phyloP scores from a whole-genome alignment of 2,797 vertebrate genomes.

The Okamejei kenojei region DNA sequence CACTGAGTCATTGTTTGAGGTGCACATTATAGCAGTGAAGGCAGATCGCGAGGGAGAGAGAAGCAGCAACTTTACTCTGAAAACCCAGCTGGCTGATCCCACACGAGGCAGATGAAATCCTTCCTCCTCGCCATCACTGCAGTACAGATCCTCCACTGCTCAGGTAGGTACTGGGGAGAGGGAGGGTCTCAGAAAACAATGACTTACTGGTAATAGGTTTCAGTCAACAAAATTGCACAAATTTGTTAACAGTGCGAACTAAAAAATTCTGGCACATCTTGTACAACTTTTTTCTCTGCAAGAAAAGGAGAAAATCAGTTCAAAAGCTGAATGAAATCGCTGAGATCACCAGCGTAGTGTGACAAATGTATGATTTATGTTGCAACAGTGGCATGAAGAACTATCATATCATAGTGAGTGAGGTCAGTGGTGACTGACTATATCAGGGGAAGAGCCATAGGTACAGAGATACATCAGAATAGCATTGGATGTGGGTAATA shows the following conservation, averaged over 20 bases:
- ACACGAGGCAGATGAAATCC: slow-evolving; percentile 16
- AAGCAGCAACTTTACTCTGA: slow-evolving; percentile 5
- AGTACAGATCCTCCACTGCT: slow-evolving; percentile 15
- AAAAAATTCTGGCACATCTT: not conserved
- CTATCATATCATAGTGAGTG: no score
- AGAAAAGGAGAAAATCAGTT: not conserved
- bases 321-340: not conserved
- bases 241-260: not conserved
- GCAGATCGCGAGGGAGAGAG: not conserved
- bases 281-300: not conserved
- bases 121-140: slow-evolving; percentile 24
- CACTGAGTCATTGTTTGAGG: slow-evolving; percentile 21
- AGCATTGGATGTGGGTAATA: no score
- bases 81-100: not conserved
- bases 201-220: not conserved
- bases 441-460: not conserved
- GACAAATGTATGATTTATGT: not conserved
- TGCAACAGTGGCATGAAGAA: no score
- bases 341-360: not conserved
- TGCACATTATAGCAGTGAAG: not conserved
- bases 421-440: not conserved
- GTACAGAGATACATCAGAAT: no score
- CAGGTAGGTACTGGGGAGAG: not conserved
- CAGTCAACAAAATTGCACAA: not conserved
- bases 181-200: not conserved